These are phyloP conservation scores for Lophius piscatorius DNA, from an alignment of 2,113 vertebrate species.

Conservation along the genomic window DNA sequence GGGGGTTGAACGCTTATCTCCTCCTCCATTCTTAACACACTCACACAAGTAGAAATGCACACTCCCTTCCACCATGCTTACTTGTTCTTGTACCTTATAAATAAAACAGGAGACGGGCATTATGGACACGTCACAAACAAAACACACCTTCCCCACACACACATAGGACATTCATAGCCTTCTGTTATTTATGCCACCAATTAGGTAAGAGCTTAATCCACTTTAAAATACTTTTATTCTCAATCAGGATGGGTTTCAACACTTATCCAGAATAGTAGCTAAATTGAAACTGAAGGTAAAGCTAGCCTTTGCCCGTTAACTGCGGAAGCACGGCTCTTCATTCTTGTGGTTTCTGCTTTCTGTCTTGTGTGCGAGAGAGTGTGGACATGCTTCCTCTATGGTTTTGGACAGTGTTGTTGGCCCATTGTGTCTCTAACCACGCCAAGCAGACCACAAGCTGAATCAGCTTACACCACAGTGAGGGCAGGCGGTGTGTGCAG, in stretches of 20 bases:
- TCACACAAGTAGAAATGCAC: constrained; percentile 22
- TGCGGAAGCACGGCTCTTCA: constrained; percentile 45
- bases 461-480: constrained; percentile 70
- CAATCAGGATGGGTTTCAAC: constrained; percentile 15
- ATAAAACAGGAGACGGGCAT: constrained; percentile 59
- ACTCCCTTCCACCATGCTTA: constrained; percentile 32
- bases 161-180: neutral
- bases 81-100: constrained; percentile 57
- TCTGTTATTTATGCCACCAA: neutral
- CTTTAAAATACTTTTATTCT: constrained; percentile 4
- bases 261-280: constrained; percentile 48
- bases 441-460: constrained; percentile 66
- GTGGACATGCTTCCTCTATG: constrained; percentile 59
- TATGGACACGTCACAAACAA: constrained; percentile 36
- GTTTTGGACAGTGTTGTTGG: constrained; percentile 59
- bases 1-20: constrained; percentile 61
- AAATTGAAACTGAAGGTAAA: constrained; percentile 42
- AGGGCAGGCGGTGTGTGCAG: constrained; percentile 29
- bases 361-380: constrained; percentile 50
- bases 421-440: constrained; percentile 59
- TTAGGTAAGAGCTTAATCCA: neutral
- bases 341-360: constrained; percentile 76
- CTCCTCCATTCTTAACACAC: constrained; percentile 35
- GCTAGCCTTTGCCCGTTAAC: constrained; percentile 48
- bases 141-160: neutral